Base-by-base conservation (phyloP, 1,140 invertebrate species). In the Ostrea edulis region DNA sequence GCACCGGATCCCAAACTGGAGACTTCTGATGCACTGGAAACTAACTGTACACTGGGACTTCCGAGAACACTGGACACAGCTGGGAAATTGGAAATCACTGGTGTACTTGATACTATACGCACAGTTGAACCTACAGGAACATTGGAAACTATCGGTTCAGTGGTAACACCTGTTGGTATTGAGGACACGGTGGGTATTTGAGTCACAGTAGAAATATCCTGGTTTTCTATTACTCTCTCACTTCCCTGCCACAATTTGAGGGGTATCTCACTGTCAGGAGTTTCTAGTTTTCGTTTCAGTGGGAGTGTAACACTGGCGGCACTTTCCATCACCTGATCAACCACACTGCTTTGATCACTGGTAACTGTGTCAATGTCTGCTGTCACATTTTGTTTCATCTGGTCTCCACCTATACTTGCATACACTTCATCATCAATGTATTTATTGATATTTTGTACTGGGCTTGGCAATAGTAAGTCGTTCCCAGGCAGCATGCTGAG, bases 281-380 rank as follows among this genome's bases (percentile, higher is more conserved):
- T 77, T 25, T 77, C 68, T 35, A 77, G 25, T 77, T 77, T 77
- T 12, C 68, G 68, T 77, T 77, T 77, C 68, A 35, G 68, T 35
- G 68, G 25, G 25, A 77, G 12, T 29, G 9, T 77, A 17, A 9
- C 68, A 77, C 68, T 77, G 22, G 68, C 55, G 0, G 14, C 12
- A 35, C 29, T 35, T 17, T 8, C 12, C 12, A 77, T 77, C 25
- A 25, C 68, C 68, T 77, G 11, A 77, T 77, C 29, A 35, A 77
- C 25, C 22, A 77, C 68, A 77, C 25, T 20, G n/a, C n/a, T 77
- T 35, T 14, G 25, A 77, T 77, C 68, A 29, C 17, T 77, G 8
- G 22, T 29, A 9, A 77, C 25, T 14, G 68, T 12, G 14, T 77
- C 68, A 29, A 5, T 77, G 68, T 77, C 29, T 22, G 58, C n/a